Evolutionary conservation across 2,113 vertebrate genomes (phyloP).

Genomic region (Anoura caudifer): DNA sequence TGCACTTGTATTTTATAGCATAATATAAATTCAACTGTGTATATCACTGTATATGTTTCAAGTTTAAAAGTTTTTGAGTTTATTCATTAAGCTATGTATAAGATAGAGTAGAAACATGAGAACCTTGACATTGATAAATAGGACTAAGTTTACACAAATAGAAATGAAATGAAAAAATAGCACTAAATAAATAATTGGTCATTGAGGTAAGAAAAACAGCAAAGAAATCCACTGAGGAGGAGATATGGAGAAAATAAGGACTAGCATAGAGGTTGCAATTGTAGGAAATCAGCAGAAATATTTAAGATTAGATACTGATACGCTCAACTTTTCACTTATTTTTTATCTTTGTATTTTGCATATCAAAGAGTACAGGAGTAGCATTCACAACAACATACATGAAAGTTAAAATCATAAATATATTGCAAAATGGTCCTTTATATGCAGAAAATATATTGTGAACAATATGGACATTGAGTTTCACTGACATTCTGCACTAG

Average conservation of each 20-base stretch:
- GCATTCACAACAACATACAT: not conserved
- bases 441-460: not conserved
- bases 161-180: not conserved
- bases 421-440: not conserved
- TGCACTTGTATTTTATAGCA: not conserved
- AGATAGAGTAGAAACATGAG: not conserved
- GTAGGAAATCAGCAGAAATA: not conserved
- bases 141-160: not conserved
- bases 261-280: not conserved
- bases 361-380: not conserved
- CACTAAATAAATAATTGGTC: not conserved
- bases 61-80: not conserved
- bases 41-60: not conserved
- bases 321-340: not conserved
- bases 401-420: not conserved
- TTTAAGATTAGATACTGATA: not conserved
- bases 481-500: not conserved
- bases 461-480: not conserved
- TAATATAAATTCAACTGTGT: not conserved
- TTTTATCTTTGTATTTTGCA: not conserved
- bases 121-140: not conserved
- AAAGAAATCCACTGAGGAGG: not conserved
- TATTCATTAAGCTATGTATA: not conserved
- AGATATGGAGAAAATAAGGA: not conserved
- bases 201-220: not conserved